These are phyloP conservation scores for Lepeophtheirus nordmannii DNA, from an alignment of 2,888 invertebrate genomes.

Conservation along the genomic window DNA sequence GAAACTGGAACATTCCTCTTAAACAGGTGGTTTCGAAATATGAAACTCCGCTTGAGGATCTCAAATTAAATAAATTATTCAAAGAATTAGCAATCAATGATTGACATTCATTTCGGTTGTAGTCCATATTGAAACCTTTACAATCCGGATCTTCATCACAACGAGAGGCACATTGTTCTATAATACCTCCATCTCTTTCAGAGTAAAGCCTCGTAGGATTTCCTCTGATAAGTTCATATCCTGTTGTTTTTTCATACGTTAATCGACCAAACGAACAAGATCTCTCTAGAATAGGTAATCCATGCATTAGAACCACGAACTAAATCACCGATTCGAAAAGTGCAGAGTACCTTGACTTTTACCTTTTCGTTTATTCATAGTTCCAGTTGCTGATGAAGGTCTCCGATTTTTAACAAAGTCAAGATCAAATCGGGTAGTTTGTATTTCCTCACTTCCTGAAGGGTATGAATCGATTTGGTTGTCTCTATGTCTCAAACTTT, in stretches of 20 bases:
- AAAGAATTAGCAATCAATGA: slow-evolving; percentile 32
- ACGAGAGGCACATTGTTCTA: slow-evolving; percentile 33
- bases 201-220: slow-evolving; percentile 32
- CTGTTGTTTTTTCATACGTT: slow-evolving; percentile 34
- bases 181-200: slow-evolving; percentile 33
- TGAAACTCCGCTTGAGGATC: slow-evolving; percentile 32
- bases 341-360: not conserved
- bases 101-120: slow-evolving; percentile 35
- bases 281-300: slow-evolving; percentile 23
- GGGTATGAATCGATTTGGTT: not conserved
- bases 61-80: slow-evolving; percentile 32
- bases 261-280: slow-evolving; percentile 32
- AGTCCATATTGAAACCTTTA: slow-evolving; percentile 36
- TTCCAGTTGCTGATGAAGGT: not conserved
- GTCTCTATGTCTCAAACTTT: slow-evolving; percentile 18
- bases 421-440: too few relatives aligned
- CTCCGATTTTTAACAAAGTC: not conserved
- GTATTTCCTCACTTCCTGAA: too few relatives aligned
- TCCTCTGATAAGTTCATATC: slow-evolving; percentile 31
- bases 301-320: too few relatives aligned
- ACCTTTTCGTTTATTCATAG: not conserved
- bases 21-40: slow-evolving; percentile 35
- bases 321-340: too few relatives aligned
- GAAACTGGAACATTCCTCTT: slow-evolving; percentile 29
- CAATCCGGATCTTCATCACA: slow-evolving; percentile 35